These are phyloP conservation scores for Listronotus oregonensis DNA, from an alignment of 1,140 invertebrate species.

Conservation along the genomic window DNA sequence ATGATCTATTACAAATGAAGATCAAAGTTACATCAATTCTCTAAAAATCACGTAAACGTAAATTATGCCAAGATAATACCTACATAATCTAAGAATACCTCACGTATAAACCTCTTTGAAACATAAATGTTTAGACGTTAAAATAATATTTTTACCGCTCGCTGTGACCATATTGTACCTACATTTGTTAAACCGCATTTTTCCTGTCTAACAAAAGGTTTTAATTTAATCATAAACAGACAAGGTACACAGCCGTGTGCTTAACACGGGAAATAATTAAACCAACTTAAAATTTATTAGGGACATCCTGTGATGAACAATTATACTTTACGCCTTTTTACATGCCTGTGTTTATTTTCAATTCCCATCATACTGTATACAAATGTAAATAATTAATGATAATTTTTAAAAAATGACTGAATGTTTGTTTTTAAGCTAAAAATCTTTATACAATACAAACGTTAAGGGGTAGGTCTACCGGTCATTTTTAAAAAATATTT, in stretches of 20 bases:
- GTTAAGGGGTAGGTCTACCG: no score
- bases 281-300: slow-evolving; percentile 43
- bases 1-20: no score
- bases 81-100: slow-evolving; percentile 21
- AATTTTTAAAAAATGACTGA: no score
- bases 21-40: no score
- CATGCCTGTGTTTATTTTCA: not conserved
- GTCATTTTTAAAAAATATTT: no score
- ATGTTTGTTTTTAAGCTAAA: no score
- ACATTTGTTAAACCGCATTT: slow-evolving; percentile 27
- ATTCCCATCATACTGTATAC: no score
- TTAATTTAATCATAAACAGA: slow-evolving; percentile 34
- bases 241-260: slow-evolving; percentile 34
- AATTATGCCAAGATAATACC: no score
- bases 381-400: no score
- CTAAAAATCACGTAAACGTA: slow-evolving; percentile 16
- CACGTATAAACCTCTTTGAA: slow-evolving; percentile 18
- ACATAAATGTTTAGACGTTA: slow-evolving; percentile 35
- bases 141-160: slow-evolving; percentile 39
- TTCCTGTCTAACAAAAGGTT: slow-evolving; percentile 35
- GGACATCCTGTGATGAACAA: slow-evolving; percentile 39
- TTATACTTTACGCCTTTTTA: slow-evolving; percentile 33
- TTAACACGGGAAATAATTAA: slow-evolving; percentile 44
- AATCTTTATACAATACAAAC: no score
- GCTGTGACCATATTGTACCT: slow-evolving; percentile 36